Evolutionary conservation across 2,888 invertebrate species (phyloP), one percentile per base, ranked within the genome.

Genomic region (Drosophila rellima): DNA sequence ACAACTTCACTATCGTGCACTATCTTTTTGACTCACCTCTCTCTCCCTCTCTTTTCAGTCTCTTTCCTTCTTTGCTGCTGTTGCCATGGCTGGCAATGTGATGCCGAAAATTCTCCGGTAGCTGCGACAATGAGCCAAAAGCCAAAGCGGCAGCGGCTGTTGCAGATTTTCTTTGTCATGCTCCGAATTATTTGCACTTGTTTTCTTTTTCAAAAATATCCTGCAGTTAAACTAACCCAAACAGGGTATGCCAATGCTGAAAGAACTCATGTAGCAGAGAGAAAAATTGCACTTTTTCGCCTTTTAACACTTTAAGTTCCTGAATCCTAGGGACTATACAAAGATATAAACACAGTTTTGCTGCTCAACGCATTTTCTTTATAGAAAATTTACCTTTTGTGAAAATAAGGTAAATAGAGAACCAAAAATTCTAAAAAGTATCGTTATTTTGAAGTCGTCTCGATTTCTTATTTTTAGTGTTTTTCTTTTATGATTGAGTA

Each of bases 121-220:
- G 60, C 78, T 44, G 71, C 59, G 77, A 68, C 80, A 68, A 71
- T 65, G 70, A 79, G 80, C 70, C 83, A 86, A 70, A 71, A 70
- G 67, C 65, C 74, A 71, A 47, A 62, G 45, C 68, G 26, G 26
- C 80, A 63, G 37, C 67, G 44, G 63, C 72, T 72, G 60, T 70
- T 48, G 62, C 68, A 65, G 68, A 80, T 80, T 77, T 78, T 37
- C 64, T 48, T 61, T 68, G 62, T 35, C 57, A 45, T 37, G 51
- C 37, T 29, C 10, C 20, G 51, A 55, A 60, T 64, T 70, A 64
- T 60, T 70, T 37, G 40, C 54, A 23, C 15, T 50, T 56, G 66
- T 70, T 44, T 50, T 33, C 47, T 45, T n/a, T 63, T 35, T 35
- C 37, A 20, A 11, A 6, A 45, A 42, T 61, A 70, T 56, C 71